A percentile compares a stretch with the other conserved stretches of the same genome.
Conservation (phyloP, 2,113 vertebrate species). For the Lepus americanus region DNA sequence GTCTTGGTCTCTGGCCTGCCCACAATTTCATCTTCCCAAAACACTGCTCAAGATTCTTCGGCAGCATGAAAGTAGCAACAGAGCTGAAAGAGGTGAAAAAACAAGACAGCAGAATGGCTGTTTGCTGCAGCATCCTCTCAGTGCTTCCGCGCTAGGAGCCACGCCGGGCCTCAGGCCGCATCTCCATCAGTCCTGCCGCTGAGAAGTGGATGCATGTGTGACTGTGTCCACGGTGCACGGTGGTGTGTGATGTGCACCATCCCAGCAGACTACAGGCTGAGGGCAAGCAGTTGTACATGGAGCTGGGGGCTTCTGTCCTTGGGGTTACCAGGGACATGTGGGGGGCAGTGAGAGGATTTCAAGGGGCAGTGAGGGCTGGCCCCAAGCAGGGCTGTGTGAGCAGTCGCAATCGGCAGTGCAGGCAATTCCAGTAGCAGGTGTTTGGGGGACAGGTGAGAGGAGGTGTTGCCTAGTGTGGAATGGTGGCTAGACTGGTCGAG, state of each 20-base stretch:
- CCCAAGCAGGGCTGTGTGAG: background rate
- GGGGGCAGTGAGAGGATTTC: background rate
- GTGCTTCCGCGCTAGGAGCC: background rate
- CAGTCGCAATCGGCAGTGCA: no score
- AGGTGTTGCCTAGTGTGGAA: no score
- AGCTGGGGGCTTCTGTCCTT: background rate
- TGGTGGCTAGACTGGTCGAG: background rate
- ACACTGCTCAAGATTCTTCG: background rate
- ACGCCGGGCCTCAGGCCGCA: background rate
- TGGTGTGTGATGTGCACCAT: background rate
- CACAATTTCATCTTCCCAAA: no score
- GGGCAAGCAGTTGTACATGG: fast-evolving
- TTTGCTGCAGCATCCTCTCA: no score
- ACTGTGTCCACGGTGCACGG: fast-evolving
- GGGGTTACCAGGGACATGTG: background rate
- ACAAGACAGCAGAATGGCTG: background rate
- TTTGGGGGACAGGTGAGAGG: background rate
- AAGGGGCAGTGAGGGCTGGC: background rate
- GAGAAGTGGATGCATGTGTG: background rate
- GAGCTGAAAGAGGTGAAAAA: background rate
- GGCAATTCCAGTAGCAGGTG: background rate
- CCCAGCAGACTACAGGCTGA: no score
- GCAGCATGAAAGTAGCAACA: background rate
- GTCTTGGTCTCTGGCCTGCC: background rate
- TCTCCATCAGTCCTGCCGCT: background rate